Base-by-base conservation (phyloP, 2,113 vertebrate species). In the Nyctereutes procyonoides region DNA sequence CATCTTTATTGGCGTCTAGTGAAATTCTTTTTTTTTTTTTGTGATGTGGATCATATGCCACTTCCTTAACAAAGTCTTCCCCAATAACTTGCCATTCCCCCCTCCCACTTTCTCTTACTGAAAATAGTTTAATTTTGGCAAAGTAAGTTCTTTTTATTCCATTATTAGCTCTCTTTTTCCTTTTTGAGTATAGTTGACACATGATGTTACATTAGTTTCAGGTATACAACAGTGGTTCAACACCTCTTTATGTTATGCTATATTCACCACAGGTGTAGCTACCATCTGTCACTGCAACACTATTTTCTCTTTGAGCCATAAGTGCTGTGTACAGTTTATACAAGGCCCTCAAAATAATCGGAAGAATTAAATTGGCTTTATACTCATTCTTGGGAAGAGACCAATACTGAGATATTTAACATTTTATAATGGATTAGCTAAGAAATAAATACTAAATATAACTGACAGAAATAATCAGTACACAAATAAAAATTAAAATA, bases 401-500 rank as follows among this genome's bases (percentile, higher is more conserved):
- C 3, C 77, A 82, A 65, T 63, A 81, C n/a, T 82, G 43, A 96
- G 53, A 58, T 65, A 67, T 17, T 67, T 76, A 24, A 76, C 20
- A 58, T 76, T 82, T 88, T 58, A 76, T 76, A 14, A 87, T 58
- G 30, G 60, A 88, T 88, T 88, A 88, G 15, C 56, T 51, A 88
- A 88, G 43, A 92, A 93, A 81, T 82, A 82, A 56, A 82, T 51
- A 24, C 65, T 13, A 88, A 88, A n/a, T 74, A 48, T 30, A 95
- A 82, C 35, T 60, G 60, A 81, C 12, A 58, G n/a, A 83, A 88
- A 74, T 83, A 74, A 81, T 48, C 22, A 77, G 58, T 80, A 55
- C 9, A 90, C 63, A 93, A 85, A 51, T 85, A 79, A 51, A 84
- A 62, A 19, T 84, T 51, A 89, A 93, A 87, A 67, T 71, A 73